Base-by-base conservation (phyloP, 2,113 vertebrate genomes). In the Toxotes chatareus region DNA sequence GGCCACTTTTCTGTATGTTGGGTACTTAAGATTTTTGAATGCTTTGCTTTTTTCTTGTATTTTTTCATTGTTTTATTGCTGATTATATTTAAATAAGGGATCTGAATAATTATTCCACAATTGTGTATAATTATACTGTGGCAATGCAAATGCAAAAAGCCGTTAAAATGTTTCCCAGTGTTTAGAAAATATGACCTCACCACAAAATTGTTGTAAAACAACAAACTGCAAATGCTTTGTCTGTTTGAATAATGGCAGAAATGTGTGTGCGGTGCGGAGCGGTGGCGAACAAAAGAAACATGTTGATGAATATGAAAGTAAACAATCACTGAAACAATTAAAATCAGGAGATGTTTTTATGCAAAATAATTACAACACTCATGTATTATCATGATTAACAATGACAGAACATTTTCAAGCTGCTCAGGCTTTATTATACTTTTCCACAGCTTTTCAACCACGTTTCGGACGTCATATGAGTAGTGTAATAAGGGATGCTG, bases 391-490 rank as follows among this genome's bases (percentile, higher is more conserved):
- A 12, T 44, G 27, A 27, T 44, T 13, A 44, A 44, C 36, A 73
- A 47, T 36, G 1, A 47, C 7, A 13, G 36, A 31, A 38, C 16
- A 16, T 12, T 23, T 32, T 36, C 27, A 68, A 42, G 17, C 23
- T 14, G 40, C 11, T 64, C 42, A 55, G 51, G 71, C n/a, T 38
- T 60, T 23, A 34, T 62, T 46, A 17, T n/a, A 9, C 14, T 46
- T 23, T 38, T 36, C 32, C 16, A 36, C 16, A 62, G 9, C 34
- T 1, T 63, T 19, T 11, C 44, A 34, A 60, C 42, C 34, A n/a
- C 1, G 17, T 57, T 13, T 59, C 38, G 38, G 19, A 57, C 44
- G 76, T 44, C 80, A 80, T 57, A 16, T 13, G 62, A 60, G 17
- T 40, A 36, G 42, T 0, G 38, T 17, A 27, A 55, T 59, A 34